These are phyloP conservation scores for Drosophila pectinifera DNA, from an alignment of 1,140 invertebrate species.

Conservation along the genomic window DNA sequence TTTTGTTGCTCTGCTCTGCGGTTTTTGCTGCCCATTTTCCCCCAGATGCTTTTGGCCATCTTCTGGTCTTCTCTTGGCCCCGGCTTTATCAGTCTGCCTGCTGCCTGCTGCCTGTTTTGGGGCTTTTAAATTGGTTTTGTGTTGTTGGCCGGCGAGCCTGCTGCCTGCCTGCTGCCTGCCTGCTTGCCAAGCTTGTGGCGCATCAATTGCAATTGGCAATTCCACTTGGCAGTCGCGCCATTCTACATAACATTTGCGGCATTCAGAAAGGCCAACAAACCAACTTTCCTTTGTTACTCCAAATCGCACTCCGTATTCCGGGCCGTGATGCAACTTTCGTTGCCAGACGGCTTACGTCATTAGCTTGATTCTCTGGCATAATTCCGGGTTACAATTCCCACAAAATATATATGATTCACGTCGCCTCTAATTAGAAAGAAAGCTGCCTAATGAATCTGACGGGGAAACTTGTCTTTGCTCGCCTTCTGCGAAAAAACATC, in stretches of 20 bases:
- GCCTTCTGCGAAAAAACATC: not conserved
- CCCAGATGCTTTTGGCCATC: constrained; percentile 25
- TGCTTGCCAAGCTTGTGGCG: constrained; percentile 71
- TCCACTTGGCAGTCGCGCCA: constrained; percentile 56
- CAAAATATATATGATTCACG: constrained; percentile 51
- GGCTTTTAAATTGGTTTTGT: constrained; percentile 78
- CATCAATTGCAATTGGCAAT: constrained; percentile 73
- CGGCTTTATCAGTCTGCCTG: constrained; percentile 34
- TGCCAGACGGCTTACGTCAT: constrained; percentile 57
- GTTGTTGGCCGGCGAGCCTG: constrained; percentile 23
- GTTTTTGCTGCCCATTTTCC: constrained; percentile 40
- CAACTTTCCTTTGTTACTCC: constrained; percentile 66
- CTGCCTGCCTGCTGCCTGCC: constrained; percentile 42
- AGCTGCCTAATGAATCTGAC: constrained; percentile 32
- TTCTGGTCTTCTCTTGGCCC: constrained; percentile 9
- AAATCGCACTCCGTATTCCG: not conserved
- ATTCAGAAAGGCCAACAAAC: constrained; percentile 78
- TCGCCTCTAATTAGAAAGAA: constrained; percentile 21
- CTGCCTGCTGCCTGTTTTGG: constrained; percentile 66
- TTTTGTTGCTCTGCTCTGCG: constrained; percentile 64
- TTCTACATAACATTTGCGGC: constrained; percentile 70
- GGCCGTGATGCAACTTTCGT: constrained; percentile 62
- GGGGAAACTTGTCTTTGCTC: constrained; percentile 14
- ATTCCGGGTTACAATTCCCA: constrained; percentile 9
- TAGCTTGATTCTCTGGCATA: constrained; percentile 32